Evolutionary conservation across 2,888 invertebrate genomes (phyloP), one percentile per base, ranked within the genome.

Genomic region (Himalopsyche tibetana): DNA sequence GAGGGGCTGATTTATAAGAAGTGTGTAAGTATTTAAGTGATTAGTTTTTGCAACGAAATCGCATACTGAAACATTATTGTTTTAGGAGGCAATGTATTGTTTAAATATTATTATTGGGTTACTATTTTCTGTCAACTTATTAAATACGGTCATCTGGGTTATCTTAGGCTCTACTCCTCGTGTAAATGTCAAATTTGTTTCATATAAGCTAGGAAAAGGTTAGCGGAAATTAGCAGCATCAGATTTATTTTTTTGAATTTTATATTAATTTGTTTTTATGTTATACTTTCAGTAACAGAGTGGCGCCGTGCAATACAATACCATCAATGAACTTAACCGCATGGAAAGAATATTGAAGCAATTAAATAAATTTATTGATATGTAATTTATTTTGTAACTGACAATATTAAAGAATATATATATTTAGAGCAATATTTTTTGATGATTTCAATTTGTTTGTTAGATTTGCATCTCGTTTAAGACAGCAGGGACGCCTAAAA

Each of bases 291-390:
- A 94, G 94, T 82, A 95, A 95, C 90, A 92, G 92, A 79, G 90
- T 94, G n/a, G 91, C 93, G 40, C 91, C 93, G 0, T 95, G 95
- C 89, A 89, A 91, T 2, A 89, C 91, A 82, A 89, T 95, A 86
- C 93, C 94, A 69, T 90, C 90, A 82, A 89, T 94, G 17, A 92
- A 94, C 89, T 90, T 95, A 82, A 90, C 91, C n/a, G 89, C 92
- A 89, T 94, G 94, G 94, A 92, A 93, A 90, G 94, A 94, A 84
- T n/a, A 36, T 0, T 19, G 56, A 82, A 36, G 15, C 84, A 80
- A 80, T 79, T 84, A 5, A 9, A 28, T 28, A 28, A 28, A 28
- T 28, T 1, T 28, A 28, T 9, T 17, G 63, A 85, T 17, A 51
- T 82, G 15, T n/a, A 63, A 63, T 2, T 9, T 28, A 19, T 63